Base-by-base conservation (phyloP, 2,797 vertebrate genomes). In the Taenioides sp. region DNA sequence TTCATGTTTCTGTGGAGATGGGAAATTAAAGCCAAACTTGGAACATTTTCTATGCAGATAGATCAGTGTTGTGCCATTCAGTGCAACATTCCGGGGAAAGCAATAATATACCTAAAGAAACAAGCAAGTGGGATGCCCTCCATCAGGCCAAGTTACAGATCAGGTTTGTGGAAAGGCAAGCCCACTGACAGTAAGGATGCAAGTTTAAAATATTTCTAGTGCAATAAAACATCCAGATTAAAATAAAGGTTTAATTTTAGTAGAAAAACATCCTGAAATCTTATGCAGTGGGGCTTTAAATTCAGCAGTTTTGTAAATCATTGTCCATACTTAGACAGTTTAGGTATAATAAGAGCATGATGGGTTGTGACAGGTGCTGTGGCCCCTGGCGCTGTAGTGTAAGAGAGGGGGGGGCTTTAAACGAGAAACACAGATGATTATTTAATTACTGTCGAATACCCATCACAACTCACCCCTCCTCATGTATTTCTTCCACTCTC, bases 301-400 rank as follows among this genome's bases (percentile, higher is more conserved):
- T 43, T 43, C 11, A 12, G 40, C 40, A 43, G 10, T 28, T 55
- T 57, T 57, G 2, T 23, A 18, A 60, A 20, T 63, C 60, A 20
- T 11, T 47, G 37, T 64, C 62, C 40, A 65, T 25, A 65, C 57
- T 27, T 59, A 47, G 62, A 64, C 27, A 18, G 18, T 49, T 65
- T 65, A 20, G 43, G 22, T 28, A 11, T 18, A 65, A 18, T 23
- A 25, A 89, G 92, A 91, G 90, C 86, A 82, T 96, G 95, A 96
- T 96, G 92, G 88, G 85, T 93, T 93, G 89, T 96, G 96, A 96
- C 95, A 97, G 96, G 94, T 95, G 95, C 95, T 96, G 94, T 93
- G 94, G 92, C 93, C 93, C 88, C 92, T 93, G 92, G 89, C 94
- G 88, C 81, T 95, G 76, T 65, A 80, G 81, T 84, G 84, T 80